Base-by-base conservation (phyloP, 2,113 vertebrate genomes). In the Brachyhypopomus occidentalis region DNA sequence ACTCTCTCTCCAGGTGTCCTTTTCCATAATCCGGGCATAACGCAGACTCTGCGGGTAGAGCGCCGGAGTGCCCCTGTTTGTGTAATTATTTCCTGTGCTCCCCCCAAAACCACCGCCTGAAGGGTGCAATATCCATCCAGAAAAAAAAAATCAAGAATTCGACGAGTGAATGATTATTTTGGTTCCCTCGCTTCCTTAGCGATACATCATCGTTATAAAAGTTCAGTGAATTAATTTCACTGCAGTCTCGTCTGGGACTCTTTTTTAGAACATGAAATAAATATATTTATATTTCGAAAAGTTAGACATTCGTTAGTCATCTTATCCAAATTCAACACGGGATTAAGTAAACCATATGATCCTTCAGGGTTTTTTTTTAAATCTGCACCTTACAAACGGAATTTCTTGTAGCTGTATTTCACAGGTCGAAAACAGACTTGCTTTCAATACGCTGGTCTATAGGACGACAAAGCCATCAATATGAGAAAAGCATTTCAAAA, bases 71-170 rank as follows among this genome's bases (percentile, higher is more conserved):
- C 91, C 90, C 90, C 88, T 92, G 89, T 88, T 91, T 90, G 82
- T 91, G 91, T 94, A 94, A 93, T 95, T 93, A 87, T 90, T 94
- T 94, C 92, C 94, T 93, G 93, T 89, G 92, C 89, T 89, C 89
- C 90, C 89, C 89, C 89, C 90, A 91, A 88, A 90, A 88, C 87
- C 90, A 63, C 85, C 85, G 17, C 71, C 60, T 84, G 30, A 81
- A 80, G 75, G 58, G 69, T 74, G 77, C 72, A 66, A 78, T 69
- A 82, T 91, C 88, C 87, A 87, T 85, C 88, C 91, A 89, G 87
- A 93, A 92, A 90, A 89, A 87, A 93, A 92, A 90, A 90, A 93
- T 90, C 86, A 88, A 89, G 84, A 84, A 88, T 86, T 93, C 93
- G 22, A 92, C 88, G 91, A 92, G 92, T 88, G 84, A 77, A 77